These are phyloP conservation scores for Melanostigma gelatinosum DNA, from an alignment of 2,113 vertebrate genomes.

Conservation along the genomic window DNA sequence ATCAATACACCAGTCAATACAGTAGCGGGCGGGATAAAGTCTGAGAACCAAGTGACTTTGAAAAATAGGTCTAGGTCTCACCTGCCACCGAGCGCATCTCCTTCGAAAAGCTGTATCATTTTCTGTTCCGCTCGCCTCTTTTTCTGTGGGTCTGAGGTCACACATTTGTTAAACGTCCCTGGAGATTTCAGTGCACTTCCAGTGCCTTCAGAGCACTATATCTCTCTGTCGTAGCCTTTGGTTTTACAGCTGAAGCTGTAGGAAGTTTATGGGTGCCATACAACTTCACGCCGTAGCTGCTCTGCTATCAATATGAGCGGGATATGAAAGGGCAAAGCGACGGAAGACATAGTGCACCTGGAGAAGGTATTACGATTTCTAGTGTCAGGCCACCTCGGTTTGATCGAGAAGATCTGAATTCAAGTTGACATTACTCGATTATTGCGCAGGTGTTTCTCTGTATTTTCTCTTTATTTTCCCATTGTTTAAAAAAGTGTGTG, in stretches of 20 bases:
- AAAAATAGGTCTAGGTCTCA: constrained; percentile 72
- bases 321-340: constrained; percentile 69
- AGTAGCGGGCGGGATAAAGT: constrained; percentile 47
- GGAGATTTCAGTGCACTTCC: constrained; percentile 55
- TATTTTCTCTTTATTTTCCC: constrained; percentile 23
- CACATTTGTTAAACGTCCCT: constrained; percentile 64
- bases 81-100: constrained; percentile 50
- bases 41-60: constrained; percentile 74
- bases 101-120: constrained; percentile 60
- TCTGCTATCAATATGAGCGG: constrained; percentile 54
- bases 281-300: constrained; percentile 63
- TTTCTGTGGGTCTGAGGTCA: constrained; percentile 63
- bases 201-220: constrained; percentile 49
- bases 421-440: constrained; percentile 33
- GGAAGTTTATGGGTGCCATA: constrained; percentile 68
- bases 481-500: constrained; percentile 16
- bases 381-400: constrained; percentile 53
- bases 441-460: constrained; percentile 41
- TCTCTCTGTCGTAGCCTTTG: constrained; percentile 67
- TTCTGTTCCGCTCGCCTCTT: constrained; percentile 57
- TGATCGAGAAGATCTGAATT: constrained; percentile 55
- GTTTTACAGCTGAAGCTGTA: constrained; percentile 58
- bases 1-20: constrained; percentile 71
- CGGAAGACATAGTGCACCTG: constrained; percentile 61
- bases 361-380: constrained; percentile 46